Evolutionary conservation across 2,113 vertebrate species (phyloP).

Genomic region (Taxidea taxus): DNA sequence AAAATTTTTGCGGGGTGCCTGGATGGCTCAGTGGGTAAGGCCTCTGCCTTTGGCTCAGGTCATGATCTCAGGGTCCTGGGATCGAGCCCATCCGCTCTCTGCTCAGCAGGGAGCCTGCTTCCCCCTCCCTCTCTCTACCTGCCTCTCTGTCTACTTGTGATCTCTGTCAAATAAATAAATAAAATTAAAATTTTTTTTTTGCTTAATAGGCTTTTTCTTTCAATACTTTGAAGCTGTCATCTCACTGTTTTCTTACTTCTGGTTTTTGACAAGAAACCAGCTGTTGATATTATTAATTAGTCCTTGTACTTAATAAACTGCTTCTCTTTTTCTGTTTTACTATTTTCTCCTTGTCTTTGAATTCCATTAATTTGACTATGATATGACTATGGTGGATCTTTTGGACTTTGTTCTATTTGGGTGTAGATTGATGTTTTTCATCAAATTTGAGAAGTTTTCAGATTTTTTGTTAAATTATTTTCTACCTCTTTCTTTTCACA

Average conservation of each 20-base stretch:
- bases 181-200: neutral
- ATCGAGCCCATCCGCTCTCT: no score
- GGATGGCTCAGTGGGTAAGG: no score
- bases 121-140: no score
- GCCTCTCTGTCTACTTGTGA: no score
- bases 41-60: no score
- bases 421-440: neutral
- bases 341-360: neutral
- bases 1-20: neutral
- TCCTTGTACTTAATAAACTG: neutral
- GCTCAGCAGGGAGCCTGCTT: no score
- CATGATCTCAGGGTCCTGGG: no score
- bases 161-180: no score
- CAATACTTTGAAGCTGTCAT: neutral
- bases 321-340: neutral
- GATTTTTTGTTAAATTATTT: neutral
- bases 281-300: neutral
- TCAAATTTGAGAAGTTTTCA: neutral
- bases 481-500: neutral
- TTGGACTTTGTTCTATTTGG: neutral
- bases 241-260: neutral
- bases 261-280: neutral
- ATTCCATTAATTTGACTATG: neutral
- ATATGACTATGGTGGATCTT: neutral
- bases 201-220: neutral